These are phyloP conservation scores for Lamprotornis superbus DNA, from an alignment of 2,113 vertebrate genomes.

Conservation along the genomic window DNA sequence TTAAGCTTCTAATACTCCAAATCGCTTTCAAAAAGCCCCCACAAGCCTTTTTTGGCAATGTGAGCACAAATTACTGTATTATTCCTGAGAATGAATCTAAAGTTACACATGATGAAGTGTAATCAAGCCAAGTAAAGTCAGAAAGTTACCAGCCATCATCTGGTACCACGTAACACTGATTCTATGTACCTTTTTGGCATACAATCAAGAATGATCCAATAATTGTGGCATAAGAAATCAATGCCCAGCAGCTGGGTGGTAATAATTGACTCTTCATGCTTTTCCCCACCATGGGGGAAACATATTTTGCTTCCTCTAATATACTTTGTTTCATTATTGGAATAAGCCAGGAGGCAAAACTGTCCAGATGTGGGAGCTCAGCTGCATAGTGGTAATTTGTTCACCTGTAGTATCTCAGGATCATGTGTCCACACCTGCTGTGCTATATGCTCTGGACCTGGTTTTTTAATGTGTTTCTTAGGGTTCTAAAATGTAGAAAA, in stretches of 20 bases:
- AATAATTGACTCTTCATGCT: not conserved
- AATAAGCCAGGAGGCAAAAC: not conserved
- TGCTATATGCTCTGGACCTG: not conserved
- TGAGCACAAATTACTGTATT: not conserved
- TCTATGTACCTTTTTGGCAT: not conserved
- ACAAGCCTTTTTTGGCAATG: not conserved
- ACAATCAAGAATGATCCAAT: not conserved
- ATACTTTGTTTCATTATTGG: not conserved
- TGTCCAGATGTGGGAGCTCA: slow-evolving; percentile 23
- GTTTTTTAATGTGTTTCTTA: not conserved
- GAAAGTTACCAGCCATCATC: not conserved
- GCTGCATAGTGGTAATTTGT: not conserved
- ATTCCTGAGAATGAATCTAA: not conserved
- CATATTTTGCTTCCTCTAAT: not conserved
- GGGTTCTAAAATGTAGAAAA: not conserved
- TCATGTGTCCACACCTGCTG: not conserved
- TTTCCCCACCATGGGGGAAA: not conserved
- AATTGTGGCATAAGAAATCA: not conserved
- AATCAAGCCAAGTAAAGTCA: not conserved
- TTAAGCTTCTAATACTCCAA: not conserved
- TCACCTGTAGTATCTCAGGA: not conserved
- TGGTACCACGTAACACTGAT: not conserved
- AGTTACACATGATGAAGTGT: not conserved
- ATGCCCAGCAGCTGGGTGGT: not conserved
- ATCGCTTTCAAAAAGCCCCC: not conserved